Percentiles rank a stretch among this genome's conserved stretches.
Evolutionary conservation across 2,888 invertebrate species (phyloP).

Genomic region (Caenorhabditis macrosperma): DNA sequence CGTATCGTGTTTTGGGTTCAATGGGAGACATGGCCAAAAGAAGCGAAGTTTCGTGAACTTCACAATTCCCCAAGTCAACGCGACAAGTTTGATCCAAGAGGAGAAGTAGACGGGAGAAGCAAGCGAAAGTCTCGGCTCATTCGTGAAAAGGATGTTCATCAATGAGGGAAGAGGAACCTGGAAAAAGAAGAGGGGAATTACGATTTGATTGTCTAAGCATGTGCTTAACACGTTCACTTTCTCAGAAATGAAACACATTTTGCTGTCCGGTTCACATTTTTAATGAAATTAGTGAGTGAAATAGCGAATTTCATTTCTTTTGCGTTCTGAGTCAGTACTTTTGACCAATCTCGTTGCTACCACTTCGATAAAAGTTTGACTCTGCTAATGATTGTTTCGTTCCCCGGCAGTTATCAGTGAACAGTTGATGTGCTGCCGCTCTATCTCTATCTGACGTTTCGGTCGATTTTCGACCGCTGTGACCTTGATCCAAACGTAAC

Average conservation of each 20-base stretch:
- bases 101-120: constrained; percentile 77
- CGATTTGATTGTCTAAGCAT: neutral
- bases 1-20: constrained; percentile 78
- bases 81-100: constrained; percentile 78
- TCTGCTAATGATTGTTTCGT: too few relatives aligned
- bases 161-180: constrained; percentile 79
- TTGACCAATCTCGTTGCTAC: too few relatives aligned
- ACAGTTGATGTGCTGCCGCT: neutral
- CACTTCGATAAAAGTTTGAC: too few relatives aligned
- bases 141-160: constrained; percentile 78
- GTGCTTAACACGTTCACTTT: too few relatives aligned
- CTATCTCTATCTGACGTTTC: neutral
- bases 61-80: constrained; percentile 79
- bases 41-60: constrained; percentile 80
- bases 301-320: too few relatives aligned
- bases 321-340: too few relatives aligned
- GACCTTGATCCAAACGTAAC: constrained; percentile 43
- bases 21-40: constrained; percentile 79
- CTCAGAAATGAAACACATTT: too few relatives aligned
- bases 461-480: constrained; percentile 25
- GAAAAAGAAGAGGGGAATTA: constrained; percentile 8
- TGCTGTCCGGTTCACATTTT: too few relatives aligned
- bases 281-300: too few relatives aligned
- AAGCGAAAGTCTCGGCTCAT: constrained; percentile 77
- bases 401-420: neutral